phyloP scores from a whole-genome alignment of 2,888 invertebrate species.

The Megaustenia siamemsis region DNA sequence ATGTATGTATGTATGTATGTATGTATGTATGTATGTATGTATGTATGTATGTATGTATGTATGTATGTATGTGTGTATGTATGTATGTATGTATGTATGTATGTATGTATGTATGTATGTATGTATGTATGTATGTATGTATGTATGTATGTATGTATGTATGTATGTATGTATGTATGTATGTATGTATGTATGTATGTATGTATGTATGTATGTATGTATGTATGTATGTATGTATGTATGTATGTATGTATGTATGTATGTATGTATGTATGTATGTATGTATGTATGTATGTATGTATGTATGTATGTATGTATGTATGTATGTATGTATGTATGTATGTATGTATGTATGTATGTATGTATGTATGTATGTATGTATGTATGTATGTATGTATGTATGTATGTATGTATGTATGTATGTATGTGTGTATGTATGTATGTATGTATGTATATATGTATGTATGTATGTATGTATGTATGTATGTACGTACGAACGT shows the following conservation, averaged over 20 bases:
- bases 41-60: constrained; percentile 23
- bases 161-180: constrained; percentile 23
- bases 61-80: constrained; percentile 23
- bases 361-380: constrained; percentile 12
- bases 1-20: no score
- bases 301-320: constrained; percentile 24
- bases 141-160: constrained; percentile 24
- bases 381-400: no score
- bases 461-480: no score
- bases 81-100: constrained; percentile 30
- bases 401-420: no score
- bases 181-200: constrained; percentile 17
- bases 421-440: no score
- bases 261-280: constrained; percentile 14
- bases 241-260: constrained; percentile 13
- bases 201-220: constrained; percentile 14
- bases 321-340: constrained; percentile 28
- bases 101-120: constrained; percentile 29
- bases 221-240: constrained; percentile 17
- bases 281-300: constrained; percentile 16
- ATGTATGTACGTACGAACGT: no score
- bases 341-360: constrained; percentile 20
- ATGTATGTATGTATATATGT: no score
- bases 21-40: constrained; percentile 17
- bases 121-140: constrained; percentile 27